Evolutionary conservation across 2,113 vertebrate species (phyloP), one percentile per base, ranked within the genome.

Genomic region (Sitta europaea): DNA sequence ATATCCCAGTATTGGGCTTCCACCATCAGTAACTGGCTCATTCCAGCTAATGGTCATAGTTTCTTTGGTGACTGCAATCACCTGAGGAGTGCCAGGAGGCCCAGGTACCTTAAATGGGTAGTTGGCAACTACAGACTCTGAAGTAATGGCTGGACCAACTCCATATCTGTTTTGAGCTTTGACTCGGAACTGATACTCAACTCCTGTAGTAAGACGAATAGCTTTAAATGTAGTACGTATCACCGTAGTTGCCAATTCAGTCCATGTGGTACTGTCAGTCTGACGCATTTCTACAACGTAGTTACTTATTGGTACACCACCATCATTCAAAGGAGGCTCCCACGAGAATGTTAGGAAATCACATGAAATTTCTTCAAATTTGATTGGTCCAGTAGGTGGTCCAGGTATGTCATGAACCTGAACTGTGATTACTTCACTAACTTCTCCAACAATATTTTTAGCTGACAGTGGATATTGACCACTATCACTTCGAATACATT

Each of bases 81-180:
- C 98, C 61, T 98, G 98, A 75, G 99, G 99, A 89, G 99, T 99
- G 50, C 99, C 99, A 92, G 99, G 99, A 93, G 99, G 99, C 14
- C 99, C 99, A 80, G 99, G 99, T 27, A 97, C 98, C 94, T 99
- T 99, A 97, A 99, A 99, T 81, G 99, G 99, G 98, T 99, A 99
- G 74, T 97, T 98, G 96, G 99, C 99, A 95, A 99, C 97, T 36
- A 99, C 91, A 92, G 98, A 81, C 51, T 98, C 98, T 95, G 99
- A 99, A 58, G 96, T 98, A 82, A 99, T 99, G 85, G 98, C 97
- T 79, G 99, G 99, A 70, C 99, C 99, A 94, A 96, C 97, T 92
- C 99, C 99, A 36, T 99, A 99, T 97, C 99, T 98, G 83, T 99
- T 99, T 96, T 99, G 99, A 92, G 99, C 99, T 97, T 98, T 99